A percentile compares a stretch with the other conserved stretches of the same genome.
These are phyloP conservation scores for Semicossyphus pulcher DNA, from an alignment of 2,113 vertebrate genomes.

Conservation along the genomic window DNA sequence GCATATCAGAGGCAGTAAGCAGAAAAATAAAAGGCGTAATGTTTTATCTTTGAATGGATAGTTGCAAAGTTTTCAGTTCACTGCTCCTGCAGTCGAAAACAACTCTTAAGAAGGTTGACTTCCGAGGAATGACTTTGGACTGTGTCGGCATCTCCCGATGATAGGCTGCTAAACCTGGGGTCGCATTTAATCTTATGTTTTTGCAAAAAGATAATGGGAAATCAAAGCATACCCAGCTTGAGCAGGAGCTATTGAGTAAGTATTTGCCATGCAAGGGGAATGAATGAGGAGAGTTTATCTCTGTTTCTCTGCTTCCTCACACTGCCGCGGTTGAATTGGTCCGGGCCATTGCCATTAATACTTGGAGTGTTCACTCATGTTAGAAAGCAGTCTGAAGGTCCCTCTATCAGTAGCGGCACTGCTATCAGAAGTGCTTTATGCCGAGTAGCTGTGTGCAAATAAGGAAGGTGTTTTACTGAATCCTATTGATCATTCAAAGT, in stretches of 20 bases:
- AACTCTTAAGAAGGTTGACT: conserved; percentile 41
- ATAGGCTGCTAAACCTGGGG: conserved; percentile 44
- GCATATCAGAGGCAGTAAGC: neutral
- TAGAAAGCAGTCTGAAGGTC: conserved; percentile 41
- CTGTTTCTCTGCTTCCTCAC: conserved; percentile 48
- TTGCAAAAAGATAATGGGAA: conserved; percentile 61
- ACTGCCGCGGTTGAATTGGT: conserved; percentile 44
- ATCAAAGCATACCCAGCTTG: conserved; percentile 47
- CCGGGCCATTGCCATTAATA: conserved; percentile 54
- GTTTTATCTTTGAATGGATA: conserved; percentile 36
- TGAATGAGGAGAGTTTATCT: conserved; percentile 68
- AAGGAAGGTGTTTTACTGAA: conserved; percentile 36
- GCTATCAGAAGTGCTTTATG: conserved; percentile 31
- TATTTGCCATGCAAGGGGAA: conserved; percentile 55
- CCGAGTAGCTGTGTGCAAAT: conserved; percentile 34
- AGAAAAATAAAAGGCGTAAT: neutral
- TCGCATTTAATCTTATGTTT: conserved; percentile 54
- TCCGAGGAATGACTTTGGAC: conserved; percentile 49
- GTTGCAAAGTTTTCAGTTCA: conserved; percentile 33
- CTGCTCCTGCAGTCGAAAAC: conserved; percentile 35
- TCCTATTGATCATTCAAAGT: conserved; percentile 6
- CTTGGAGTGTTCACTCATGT: conserved; percentile 56
- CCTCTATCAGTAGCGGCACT: conserved; percentile 36
- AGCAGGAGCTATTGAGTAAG: conserved; percentile 40
- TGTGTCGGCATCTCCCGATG: conserved; percentile 36